Conservation (phyloP, 2,888 invertebrate species). For the Melieria omissa region DNA sequence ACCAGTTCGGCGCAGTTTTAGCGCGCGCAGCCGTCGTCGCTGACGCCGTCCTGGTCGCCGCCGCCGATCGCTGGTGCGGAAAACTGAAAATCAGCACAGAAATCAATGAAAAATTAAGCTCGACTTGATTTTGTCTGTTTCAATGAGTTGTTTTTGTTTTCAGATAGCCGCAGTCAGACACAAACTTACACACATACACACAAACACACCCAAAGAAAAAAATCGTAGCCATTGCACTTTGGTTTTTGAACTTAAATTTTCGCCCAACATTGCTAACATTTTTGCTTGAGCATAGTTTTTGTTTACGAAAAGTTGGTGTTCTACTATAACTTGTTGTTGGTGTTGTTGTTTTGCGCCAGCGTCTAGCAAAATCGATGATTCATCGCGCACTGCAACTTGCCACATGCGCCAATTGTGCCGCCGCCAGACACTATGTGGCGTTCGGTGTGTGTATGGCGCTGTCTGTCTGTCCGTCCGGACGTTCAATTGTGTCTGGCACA, state of each 20-base stretch:
- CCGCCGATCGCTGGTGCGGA: constrained; percentile 45
- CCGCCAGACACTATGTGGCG: too few relatives aligned
- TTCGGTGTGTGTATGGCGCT: too few relatives aligned
- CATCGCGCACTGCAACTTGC: constrained; percentile 49
- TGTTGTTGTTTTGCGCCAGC: constrained; percentile 36
- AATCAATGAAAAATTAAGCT: constrained; percentile 41
- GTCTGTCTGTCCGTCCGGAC: constrained; percentile 44
- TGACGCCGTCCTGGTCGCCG: constrained; percentile 1
- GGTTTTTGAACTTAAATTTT: too few relatives aligned
- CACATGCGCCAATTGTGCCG: constrained; percentile 40
- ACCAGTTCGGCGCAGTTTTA: constrained; percentile 23
- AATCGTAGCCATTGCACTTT: too few relatives aligned
- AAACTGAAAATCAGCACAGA: constrained; percentile 47
- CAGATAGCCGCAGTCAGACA: too few relatives aligned
- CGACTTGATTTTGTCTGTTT: constrained; percentile 21
- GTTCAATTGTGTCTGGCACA: constrained; percentile 35
- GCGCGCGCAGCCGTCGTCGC: neutral
- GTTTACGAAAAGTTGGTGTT: too few relatives aligned
- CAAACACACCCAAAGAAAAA: too few relatives aligned
- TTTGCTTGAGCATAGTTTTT: too few relatives aligned
- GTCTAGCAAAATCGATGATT: constrained; percentile 56
- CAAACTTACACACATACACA: too few relatives aligned
- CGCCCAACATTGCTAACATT: too few relatives aligned
- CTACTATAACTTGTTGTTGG: too few relatives aligned
- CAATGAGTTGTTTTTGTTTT: too few relatives aligned